Base-by-base conservation (phyloP, 2,797 vertebrate genomes). In the Microcaecilia unicolor region DNA sequence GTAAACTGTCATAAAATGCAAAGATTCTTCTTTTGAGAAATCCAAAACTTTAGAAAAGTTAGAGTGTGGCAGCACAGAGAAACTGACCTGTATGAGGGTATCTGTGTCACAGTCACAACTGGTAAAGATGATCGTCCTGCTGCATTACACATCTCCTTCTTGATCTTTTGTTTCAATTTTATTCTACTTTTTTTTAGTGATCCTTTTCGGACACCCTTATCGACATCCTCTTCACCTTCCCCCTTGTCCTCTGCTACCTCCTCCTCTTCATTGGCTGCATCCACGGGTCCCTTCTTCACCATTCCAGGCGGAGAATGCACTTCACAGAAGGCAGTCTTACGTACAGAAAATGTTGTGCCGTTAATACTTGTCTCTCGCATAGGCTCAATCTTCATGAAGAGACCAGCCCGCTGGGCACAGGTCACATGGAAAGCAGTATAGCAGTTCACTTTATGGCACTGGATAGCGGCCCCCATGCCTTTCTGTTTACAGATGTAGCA, bases 361-460 rank as follows among this genome's bases (percentile, higher is more conserved):
- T 97, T 95, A 50, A 90, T 65, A 6, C 84, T 78, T 1, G 88
- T 98, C 70, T 98, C 95, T 9, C 91, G 80, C 48, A 97, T 89
- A 3, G 96, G 94, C 25, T 99, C 94, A 1, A 99, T 97, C 76
- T 98, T 99, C 96, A 99, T 97, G 57, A 94, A 98, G 25, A 99
- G 83, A 7, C 94, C 96, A 0, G 92, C 90, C 38, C 87, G 85
- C 61, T 99, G 94, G 8, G 94, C 94, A 15, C 94, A 98, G 7
- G 94, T 98, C 57, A 99, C 94, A 0, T 99, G 96, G 69, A 99
- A 98, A 44, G 94, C 96, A 15, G 93, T 80, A 65, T 99, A 99
- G 70, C 96, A 99, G 84, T 98, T 99, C 48, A 92, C 84, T 63
- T 97, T 98, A 71, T 99, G 92, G 81, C 94, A 98, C n/a, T 99